These are phyloP conservation scores for Sternarchorhynchus goeldii DNA, from an alignment of 2,797 vertebrate genomes.

Conservation along the genomic window DNA sequence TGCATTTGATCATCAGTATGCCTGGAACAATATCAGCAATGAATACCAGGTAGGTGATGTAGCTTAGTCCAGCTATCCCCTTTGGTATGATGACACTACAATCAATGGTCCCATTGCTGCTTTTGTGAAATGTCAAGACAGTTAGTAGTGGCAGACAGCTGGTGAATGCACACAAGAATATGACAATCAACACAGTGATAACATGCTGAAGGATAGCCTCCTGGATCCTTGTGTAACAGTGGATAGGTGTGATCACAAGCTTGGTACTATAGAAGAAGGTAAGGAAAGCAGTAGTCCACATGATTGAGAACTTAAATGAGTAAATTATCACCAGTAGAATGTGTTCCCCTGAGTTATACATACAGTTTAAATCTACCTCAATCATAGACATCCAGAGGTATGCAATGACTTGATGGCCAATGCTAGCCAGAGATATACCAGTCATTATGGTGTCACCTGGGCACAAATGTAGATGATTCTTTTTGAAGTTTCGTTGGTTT, in stretches of 20 bases:
- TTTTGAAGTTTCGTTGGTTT: conserved; percentile 63
- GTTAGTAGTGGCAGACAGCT: conserved; percentile 67
- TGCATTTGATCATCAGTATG: conserved; percentile 74
- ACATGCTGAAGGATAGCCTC: conserved; percentile 70
- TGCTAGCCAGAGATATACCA: conserved; percentile 63
- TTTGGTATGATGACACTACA: conserved; percentile 65
- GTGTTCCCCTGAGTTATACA: conserved; percentile 44
- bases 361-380: conserved; percentile 64
- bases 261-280: conserved; percentile 79
- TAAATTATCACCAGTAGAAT: conserved; percentile 62
- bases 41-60: conserved; percentile 66
- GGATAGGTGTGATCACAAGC: conserved; percentile 72
- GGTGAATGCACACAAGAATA: conserved; percentile 64
- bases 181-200: conserved; percentile 59
- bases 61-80: conserved; percentile 35
- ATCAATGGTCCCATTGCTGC: conserved; percentile 9
- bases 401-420: conserved; percentile 68
- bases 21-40: conserved; percentile 72
- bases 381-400: conserved; percentile 76
- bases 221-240: conserved; percentile 71
- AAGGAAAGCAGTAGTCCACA: conserved; percentile 76
- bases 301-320: conserved; percentile 73
- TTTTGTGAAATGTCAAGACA: conserved; percentile 54
- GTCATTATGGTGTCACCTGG: conserved; percentile 73
- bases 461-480: conserved; percentile 65